Conservation (phyloP, 2,888 invertebrate species). For the Platypus cylindrus region DNA sequence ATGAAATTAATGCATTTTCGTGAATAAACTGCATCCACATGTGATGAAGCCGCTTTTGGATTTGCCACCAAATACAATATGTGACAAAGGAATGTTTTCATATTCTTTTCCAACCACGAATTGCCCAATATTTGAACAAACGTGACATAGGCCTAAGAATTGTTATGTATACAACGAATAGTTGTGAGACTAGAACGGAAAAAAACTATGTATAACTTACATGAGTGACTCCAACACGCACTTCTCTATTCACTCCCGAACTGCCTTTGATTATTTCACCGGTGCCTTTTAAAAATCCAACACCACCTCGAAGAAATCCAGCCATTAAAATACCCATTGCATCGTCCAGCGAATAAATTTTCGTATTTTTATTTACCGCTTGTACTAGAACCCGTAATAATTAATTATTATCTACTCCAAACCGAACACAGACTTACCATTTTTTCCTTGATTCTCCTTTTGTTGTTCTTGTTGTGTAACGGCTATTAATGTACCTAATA, state of each 20-base stretch:
- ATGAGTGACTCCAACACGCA: slow-evolving; percentile 94
- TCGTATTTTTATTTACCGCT: slow-evolving; percentile 33
- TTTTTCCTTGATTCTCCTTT: slow-evolving; percentile 24
- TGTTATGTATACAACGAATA: no score
- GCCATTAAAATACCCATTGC: slow-evolving; percentile 82
- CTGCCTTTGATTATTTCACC: slow-evolving; percentile 93
- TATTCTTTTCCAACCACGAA: slow-evolving; percentile 87
- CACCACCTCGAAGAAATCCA: slow-evolving; percentile 89
- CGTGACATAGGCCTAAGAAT: slow-evolving; percentile 78
- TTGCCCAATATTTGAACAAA: slow-evolving; percentile 90
- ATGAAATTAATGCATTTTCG: slow-evolving; percentile 96
- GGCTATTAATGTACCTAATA: slow-evolving; percentile 78
- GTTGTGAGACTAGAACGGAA: background rate
- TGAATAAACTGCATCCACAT: slow-evolving; percentile 95
- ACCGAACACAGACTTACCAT: slow-evolving; percentile 27
- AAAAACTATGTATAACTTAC: slow-evolving; percentile 38
- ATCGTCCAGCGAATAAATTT: slow-evolving; percentile 75
- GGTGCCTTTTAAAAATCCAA: slow-evolving; percentile 84
- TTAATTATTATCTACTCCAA: background rate
- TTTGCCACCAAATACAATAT: slow-evolving; percentile 88
- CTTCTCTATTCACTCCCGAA: slow-evolving; percentile 86
- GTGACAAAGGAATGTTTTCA: slow-evolving; percentile 75
- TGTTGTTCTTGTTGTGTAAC: slow-evolving; percentile 74
- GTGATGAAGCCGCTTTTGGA: slow-evolving; percentile 89
- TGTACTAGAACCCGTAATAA: slow-evolving; percentile 19